Conservation (phyloP, 2,113 vertebrate species). For the Pluvialis apricaria region DNA sequence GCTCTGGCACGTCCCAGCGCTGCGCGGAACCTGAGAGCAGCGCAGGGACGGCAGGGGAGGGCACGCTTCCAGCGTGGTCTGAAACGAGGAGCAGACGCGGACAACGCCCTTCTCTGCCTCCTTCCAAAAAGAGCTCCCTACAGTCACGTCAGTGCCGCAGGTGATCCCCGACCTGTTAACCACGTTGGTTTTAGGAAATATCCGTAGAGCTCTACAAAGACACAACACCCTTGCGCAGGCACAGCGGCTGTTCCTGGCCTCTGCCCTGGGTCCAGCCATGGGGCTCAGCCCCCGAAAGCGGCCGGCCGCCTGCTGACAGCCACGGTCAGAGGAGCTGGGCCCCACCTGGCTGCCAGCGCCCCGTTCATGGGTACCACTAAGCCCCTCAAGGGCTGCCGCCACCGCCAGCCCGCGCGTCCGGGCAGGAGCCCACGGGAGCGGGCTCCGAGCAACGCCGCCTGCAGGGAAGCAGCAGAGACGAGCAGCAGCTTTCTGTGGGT, state of each 20-base stretch:
- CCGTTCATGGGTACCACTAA: background rate
- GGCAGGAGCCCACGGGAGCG: background rate
- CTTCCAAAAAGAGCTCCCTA: background rate
- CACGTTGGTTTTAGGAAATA: background rate
- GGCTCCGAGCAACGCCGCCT: background rate
- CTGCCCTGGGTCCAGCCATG: too few relatives aligned
- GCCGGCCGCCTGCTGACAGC: background rate
- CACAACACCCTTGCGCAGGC: background rate
- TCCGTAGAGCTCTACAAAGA: background rate
- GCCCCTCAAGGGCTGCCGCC: background rate
- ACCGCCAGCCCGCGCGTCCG: background rate
- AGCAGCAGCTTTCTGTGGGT: background rate
- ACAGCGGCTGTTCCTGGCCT: fast-evolving
- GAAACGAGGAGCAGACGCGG: fast-evolving
- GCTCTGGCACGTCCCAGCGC: background rate
- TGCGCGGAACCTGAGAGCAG: background rate
- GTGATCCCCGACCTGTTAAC: background rate
- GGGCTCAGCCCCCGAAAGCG: background rate
- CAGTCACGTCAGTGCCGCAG: background rate
- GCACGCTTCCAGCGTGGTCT: background rate
- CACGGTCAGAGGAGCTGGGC: background rate
- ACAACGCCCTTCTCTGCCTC: background rate
- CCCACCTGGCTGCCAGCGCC: background rate
- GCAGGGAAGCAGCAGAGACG: background rate
- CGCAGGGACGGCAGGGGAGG: background rate